Evolutionary conservation across 2,113 vertebrate genomes (phyloP).

Genomic region (Triplophysa dalaica): DNA sequence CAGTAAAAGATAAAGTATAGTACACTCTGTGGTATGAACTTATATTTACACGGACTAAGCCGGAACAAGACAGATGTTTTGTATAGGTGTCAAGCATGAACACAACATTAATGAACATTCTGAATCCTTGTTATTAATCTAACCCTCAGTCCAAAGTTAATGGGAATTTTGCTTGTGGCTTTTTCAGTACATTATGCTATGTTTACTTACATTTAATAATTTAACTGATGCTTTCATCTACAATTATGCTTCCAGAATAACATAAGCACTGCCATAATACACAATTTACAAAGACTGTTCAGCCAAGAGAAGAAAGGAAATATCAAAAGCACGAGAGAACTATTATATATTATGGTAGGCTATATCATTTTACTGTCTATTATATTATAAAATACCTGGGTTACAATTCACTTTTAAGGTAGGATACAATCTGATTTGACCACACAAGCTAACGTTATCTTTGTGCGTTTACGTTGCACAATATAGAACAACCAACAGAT

Average conservation of each 20-base stretch:
- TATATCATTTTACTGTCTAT: neutral
- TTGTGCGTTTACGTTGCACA: neutral
- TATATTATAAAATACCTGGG: neutral
- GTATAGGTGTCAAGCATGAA: neutral
- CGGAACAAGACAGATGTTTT: conserved; percentile 1
- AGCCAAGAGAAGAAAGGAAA: too few species aligned
- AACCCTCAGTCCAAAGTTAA: neutral
- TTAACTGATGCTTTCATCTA: too few species aligned
- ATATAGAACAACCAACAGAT: neutral
- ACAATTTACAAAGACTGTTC: too few species aligned
- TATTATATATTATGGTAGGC: too few species aligned
- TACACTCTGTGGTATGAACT: too few species aligned
- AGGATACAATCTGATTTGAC: neutral
- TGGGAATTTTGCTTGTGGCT: neutral
- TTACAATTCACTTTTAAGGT: neutral
- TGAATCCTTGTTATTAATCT: too few species aligned
- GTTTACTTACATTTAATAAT: too few species aligned
- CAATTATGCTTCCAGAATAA: too few species aligned
- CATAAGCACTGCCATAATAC: too few species aligned
- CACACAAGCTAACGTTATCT: neutral
- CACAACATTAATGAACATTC: neutral
- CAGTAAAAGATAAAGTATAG: too few species aligned
- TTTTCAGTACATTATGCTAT: too few species aligned
- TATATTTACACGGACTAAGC: neutral
- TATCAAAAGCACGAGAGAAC: too few species aligned